Percentiles rank a stretch among this genome's conserved stretches.
Evolutionary conservation across 2,113 vertebrate species (phyloP).

Genomic region (Passer domesticus): DNA sequence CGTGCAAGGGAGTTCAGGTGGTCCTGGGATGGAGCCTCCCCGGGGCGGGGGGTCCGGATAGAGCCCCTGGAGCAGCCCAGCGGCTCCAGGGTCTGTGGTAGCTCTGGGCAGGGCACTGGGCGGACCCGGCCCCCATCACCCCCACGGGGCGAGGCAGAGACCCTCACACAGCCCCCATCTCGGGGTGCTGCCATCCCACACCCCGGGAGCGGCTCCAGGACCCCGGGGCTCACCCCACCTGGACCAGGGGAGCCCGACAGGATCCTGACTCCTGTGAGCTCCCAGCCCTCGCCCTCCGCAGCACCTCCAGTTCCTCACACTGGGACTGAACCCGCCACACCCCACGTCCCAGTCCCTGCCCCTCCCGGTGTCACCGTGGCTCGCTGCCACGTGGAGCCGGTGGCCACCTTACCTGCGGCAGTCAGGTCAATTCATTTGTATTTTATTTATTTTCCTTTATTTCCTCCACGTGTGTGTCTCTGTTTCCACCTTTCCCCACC

Average conservation of each 20-base stretch:
- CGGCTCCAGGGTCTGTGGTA: not conserved
- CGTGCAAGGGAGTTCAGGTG: rapidly evolving
- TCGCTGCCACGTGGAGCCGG: not conserved
- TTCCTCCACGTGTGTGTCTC: rapidly evolving
- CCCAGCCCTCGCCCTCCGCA: too few relatives aligned
- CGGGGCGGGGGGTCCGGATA: rapidly evolving
- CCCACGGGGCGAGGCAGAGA: not conserved
- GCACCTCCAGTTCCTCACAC: rapidly evolving
- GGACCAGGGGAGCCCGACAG: not conserved
- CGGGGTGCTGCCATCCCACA: not conserved
- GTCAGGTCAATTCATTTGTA: rapidly evolving
- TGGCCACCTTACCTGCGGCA: rapidly evolving
- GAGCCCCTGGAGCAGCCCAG: not conserved
- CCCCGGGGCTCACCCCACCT: not conserved
- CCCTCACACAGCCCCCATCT: rapidly evolving
- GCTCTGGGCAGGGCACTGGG: not conserved
- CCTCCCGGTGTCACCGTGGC: not conserved
- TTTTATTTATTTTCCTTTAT: not conserved
- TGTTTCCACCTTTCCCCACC: rapidly evolving
- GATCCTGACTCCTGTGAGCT: too few relatives aligned
- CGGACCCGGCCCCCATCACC: too few relatives aligned
- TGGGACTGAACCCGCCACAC: not conserved
- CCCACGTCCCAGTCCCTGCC: not conserved
- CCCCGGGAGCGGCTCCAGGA: not conserved
- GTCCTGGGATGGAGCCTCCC: not conserved